phyloP scores from a whole-genome alignment of 2,888 invertebrate species.

The Protonemura montana region DNA sequence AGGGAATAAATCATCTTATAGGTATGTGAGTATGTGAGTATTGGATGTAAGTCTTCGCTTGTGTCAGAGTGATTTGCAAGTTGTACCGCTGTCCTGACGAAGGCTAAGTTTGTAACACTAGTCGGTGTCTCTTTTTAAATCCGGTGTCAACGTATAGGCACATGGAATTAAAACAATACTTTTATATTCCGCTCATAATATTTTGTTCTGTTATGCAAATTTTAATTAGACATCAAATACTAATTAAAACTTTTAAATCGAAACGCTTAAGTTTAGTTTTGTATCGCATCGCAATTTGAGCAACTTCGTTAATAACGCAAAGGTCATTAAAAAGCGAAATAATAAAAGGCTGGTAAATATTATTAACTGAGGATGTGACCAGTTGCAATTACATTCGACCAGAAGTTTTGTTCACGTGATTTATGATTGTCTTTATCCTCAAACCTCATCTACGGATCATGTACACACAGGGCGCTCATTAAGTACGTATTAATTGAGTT shows the following conservation, averaged over 20 bases:
- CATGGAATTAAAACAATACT: not conserved
- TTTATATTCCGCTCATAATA: not conserved
- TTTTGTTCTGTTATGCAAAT: not conserved
- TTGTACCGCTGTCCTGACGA: not conserved
- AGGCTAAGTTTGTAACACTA: not conserved
- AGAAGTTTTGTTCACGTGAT: not conserved
- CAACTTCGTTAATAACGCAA: not conserved
- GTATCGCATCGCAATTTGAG: not conserved
- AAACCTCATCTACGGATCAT: not conserved
- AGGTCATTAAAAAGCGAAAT: not conserved
- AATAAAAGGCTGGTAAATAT: not conserved
- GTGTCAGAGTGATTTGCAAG: not conserved
- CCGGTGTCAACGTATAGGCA: not conserved
- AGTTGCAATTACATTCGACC: not conserved
- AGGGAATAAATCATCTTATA: not conserved
- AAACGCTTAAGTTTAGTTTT: not conserved
- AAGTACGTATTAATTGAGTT: not conserved
- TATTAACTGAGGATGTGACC: not conserved
- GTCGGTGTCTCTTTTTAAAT: too few species aligned
- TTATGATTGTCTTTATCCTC: not conserved
- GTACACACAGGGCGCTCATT: not conserved
- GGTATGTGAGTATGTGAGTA: not conserved
- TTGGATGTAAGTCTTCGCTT: not conserved
- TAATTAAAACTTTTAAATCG: not conserved
- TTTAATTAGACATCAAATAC: conserved; percentile 7